Base-by-base conservation (phyloP, 1,140 invertebrate genomes). In the Trichonephila clavipes region DNA sequence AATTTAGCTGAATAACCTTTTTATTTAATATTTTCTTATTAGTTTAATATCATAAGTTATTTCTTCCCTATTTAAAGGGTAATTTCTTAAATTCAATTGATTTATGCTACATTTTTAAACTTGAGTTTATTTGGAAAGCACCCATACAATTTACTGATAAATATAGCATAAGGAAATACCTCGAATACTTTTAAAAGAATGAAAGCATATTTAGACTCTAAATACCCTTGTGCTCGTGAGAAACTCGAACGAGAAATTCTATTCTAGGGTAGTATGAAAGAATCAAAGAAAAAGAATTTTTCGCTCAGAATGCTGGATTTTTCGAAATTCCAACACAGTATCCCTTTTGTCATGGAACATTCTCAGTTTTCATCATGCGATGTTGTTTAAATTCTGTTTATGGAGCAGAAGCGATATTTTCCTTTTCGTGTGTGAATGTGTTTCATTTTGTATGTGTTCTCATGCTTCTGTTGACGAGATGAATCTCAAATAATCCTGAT, bases 361-460 rank as follows among this genome's bases (percentile, higher is more conserved):
- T 91, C 72, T 85, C 90, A 91, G 90, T 85, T 91, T 91, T 91
- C 81, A 66, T 91, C 81, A 85, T 19, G 28, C 81, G 19, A 66
- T 83, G 58, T 85, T 91, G 90, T 85, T 91, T 91, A 91, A 91
- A 91, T 91, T 91, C 90, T 91, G 90, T 91, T 91, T 91, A 91
- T 85, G 34, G 81, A 66, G 77, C 90, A 44, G 62, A 91, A 91
- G 66, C 61, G 24, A 81, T 40, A 91, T 83, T 85, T 51, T 91
- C 58, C n/a, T 66, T 44, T 40, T 18, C 62, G 69, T 40, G 62
- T 40, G 85, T 87, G 85, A 87, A 34, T 87, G 18, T 59, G 59
- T 88, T 88, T 88, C 64, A 69, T 88, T 88, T 69, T 51, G 64
- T 69, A 64, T 44, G 87, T 62, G 87, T 66, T 88, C 59, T 88